Percentiles rank a stretch among this genome's conserved stretches.
Evolutionary conservation across 2,113 vertebrate species (phyloP).

Genomic region (Uria aalge): DNA sequence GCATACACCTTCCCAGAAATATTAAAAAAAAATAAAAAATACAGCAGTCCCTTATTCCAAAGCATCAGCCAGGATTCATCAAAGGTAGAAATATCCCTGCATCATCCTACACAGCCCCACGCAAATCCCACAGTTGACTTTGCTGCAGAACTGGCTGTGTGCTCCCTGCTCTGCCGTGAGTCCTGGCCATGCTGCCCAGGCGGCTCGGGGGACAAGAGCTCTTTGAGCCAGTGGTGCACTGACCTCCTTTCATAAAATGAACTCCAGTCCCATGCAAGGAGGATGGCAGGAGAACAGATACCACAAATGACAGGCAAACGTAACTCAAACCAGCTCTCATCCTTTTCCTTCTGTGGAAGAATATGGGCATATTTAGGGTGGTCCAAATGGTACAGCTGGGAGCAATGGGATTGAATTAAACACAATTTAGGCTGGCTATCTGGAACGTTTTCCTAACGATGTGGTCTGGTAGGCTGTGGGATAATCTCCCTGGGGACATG

Average conservation of each 20-base stretch:
- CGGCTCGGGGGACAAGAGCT: not conserved
- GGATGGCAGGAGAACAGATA: slow-evolving; percentile 50
- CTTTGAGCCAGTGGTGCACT: slow-evolving; percentile 38
- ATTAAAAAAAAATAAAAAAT: not conserved
- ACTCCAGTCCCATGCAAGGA: not conserved
- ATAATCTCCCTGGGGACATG: slow-evolving; percentile 38
- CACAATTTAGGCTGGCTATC: slow-evolving; percentile 50
- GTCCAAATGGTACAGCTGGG: slow-evolving; percentile 60
- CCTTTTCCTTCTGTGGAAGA: slow-evolving; percentile 1
- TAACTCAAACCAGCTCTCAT: slow-evolving; percentile 53
- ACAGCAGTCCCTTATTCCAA: slow-evolving; percentile 13
- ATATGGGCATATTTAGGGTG: slow-evolving; percentile 42
- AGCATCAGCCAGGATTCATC: slow-evolving; percentile 41
- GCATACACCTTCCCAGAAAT: slow-evolving; percentile 42
- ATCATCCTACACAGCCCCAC: slow-evolving; percentile 8
- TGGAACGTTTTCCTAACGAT: slow-evolving; percentile 33
- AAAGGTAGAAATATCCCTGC: slow-evolving; percentile 46
- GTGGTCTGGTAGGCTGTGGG: slow-evolving; percentile 52
- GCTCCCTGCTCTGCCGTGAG: not conserved
- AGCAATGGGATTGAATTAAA: slow-evolving; percentile 58
- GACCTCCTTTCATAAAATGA: slow-evolving; percentile 38
- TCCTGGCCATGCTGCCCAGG: not conserved
- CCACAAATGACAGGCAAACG: slow-evolving; percentile 49
- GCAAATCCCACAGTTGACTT: slow-evolving; percentile 14
- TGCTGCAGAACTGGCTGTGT: slow-evolving; percentile 8